Evolutionary conservation across 2,113 vertebrate genomes (phyloP).

Genomic region (Platycercus adscitus): DNA sequence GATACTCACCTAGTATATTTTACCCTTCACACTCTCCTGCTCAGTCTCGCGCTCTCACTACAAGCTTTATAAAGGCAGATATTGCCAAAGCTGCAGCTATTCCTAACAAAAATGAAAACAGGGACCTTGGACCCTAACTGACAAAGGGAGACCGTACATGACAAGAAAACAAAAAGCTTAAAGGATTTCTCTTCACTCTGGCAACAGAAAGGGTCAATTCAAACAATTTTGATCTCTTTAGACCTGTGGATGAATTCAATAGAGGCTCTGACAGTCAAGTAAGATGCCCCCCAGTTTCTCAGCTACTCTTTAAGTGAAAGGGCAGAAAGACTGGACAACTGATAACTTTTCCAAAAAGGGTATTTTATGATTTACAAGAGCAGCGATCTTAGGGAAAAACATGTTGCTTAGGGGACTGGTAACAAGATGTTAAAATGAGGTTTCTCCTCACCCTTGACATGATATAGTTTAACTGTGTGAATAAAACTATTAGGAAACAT

Average conservation of each 20-base stretch:
- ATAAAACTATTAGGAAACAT: background rate
- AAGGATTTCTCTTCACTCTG: background rate
- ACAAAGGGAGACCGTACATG: background rate
- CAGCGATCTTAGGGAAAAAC: background rate
- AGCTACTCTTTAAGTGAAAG: background rate
- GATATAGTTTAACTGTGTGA: background rate
- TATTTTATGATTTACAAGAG: background rate
- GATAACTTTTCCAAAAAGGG: background rate
- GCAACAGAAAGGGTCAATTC: constrained; percentile 50
- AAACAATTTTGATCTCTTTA: constrained; percentile 53
- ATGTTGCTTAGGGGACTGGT: background rate
- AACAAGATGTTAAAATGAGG: background rate
- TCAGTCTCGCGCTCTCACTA: constrained; percentile 3
- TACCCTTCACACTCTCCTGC: background rate
- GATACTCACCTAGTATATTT: background rate
- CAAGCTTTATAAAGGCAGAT: constrained; percentile 27
- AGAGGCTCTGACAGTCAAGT: background rate
- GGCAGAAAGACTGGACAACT: background rate
- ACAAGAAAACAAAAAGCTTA: constrained; percentile 34
- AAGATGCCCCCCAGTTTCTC: background rate
- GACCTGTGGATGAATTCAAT: constrained; percentile 39
- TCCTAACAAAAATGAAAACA: constrained; percentile 43
- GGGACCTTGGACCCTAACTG: background rate
- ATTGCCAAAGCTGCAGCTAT: constrained; percentile 6
- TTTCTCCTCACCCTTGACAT: background rate